These are phyloP conservation scores for Apodemus agrarius DNA, from an alignment of 2,797 vertebrate species.

Conservation along the genomic window DNA sequence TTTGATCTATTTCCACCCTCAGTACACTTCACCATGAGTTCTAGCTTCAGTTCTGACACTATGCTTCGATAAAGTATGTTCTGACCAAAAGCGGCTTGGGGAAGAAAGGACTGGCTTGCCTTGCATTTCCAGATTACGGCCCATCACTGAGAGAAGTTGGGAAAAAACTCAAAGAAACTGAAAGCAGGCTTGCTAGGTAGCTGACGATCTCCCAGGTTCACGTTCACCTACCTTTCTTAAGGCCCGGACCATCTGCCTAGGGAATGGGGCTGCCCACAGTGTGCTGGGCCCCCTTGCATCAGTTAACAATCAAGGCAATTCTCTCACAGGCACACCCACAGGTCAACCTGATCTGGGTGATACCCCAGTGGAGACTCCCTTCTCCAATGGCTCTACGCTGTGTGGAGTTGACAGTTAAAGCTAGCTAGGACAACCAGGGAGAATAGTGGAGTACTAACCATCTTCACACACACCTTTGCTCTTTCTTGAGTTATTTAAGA, in stretches of 20 bases:
- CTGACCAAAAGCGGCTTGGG: background rate
- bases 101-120: background rate
- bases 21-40: background rate
- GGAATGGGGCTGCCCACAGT: background rate
- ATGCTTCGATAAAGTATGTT: background rate
- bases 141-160: background rate
- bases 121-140: background rate
- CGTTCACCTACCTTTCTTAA: background rate
- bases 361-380: background rate
- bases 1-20: background rate
- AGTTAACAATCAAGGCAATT: background rate
- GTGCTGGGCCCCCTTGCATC: background rate
- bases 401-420: background rate
- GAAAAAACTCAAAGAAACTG: background rate
- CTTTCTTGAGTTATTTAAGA: slow-evolving; percentile 43
- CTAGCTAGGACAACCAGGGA: background rate
- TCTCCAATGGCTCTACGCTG: background rate
- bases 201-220: background rate
- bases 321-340: background rate
- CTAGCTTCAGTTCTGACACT: background rate
- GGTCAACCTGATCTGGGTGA: background rate
- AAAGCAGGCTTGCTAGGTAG: background rate
- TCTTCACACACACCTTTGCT: background rate
- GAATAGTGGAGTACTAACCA: background rate
- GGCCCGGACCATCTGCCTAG: background rate